These are phyloP conservation scores for Watsonalla binaria DNA, from an alignment of 2,888 invertebrate genomes.

Conservation along the genomic window DNA sequence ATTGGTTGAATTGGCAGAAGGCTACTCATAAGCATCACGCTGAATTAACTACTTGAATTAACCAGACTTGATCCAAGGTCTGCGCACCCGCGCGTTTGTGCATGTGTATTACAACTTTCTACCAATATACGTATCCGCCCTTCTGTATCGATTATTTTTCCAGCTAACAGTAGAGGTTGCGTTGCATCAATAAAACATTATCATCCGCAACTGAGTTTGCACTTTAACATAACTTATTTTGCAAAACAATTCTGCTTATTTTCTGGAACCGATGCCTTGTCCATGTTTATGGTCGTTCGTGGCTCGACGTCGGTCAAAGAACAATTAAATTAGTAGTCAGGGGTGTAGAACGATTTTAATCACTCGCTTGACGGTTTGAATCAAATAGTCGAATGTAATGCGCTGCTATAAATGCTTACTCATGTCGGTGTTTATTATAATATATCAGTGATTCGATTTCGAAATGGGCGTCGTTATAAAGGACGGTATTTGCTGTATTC, in stretches of 20 bases:
- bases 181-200: conserved; percentile 44
- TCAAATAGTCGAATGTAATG: conserved; percentile 38
- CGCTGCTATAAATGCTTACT: conserved; percentile 45
- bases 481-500: conserved; percentile 20
- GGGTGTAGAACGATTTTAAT: conserved; percentile 34
- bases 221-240: conserved; percentile 24
- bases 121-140: too few relatives aligned
- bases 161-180: conserved; percentile 13
- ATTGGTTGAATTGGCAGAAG: too few relatives aligned
- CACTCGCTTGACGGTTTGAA: conserved; percentile 28
- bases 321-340: conserved; percentile 35
- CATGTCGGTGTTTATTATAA: conserved; percentile 50
- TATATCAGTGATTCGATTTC: conserved; percentile 47
- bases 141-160: too few relatives aligned
- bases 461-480: conserved; percentile 33
- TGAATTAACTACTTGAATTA: too few relatives aligned
- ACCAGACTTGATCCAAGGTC: too few relatives aligned
- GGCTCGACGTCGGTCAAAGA: conserved; percentile 21
- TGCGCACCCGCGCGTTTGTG: too few relatives aligned
- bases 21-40: too few relatives aligned
- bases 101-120: too few relatives aligned
- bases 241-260: conserved; percentile 25
- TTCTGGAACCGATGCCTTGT: conserved; percentile 21
- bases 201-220: conserved; percentile 18
- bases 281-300: conserved; percentile 25